Conservation (phyloP, 2,888 invertebrate species). For the Cheilosia vernalis region DNA sequence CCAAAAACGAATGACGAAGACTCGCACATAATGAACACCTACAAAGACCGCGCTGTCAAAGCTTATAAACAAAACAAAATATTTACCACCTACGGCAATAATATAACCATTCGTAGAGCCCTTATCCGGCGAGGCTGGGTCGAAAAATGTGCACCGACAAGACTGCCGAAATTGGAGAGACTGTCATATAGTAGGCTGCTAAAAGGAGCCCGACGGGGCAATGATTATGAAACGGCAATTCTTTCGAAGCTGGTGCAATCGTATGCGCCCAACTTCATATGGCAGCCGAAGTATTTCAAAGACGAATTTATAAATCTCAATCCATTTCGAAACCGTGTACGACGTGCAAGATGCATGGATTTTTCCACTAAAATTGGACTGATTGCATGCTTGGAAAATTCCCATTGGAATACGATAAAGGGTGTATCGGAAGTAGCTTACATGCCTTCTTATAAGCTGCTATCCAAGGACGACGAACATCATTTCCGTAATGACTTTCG, state of each 20-base stretch:
- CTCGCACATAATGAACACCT: neutral
- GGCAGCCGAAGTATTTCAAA: conserved; percentile 85
- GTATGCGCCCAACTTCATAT: conserved; percentile 88
- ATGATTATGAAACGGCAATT: conserved; percentile 82
- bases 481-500: conserved; percentile 86
- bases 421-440: conserved; percentile 84
- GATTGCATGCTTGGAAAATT: conserved; percentile 80
- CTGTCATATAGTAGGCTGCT: conserved; percentile 79
- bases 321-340: conserved; percentile 80
- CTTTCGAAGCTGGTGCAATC: conserved; percentile 86
- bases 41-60: conserved; percentile 77
- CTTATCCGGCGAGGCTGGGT: conserved; percentile 89
- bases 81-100: conserved; percentile 81
- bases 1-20: conserved; percentile 5
- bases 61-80: conserved; percentile 81
- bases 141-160: conserved; percentile 86
- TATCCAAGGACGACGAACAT: conserved; percentile 78
- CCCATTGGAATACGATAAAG: conserved; percentile 80
- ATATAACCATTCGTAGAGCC: conserved; percentile 82
- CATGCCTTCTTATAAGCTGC: conserved; percentile 86
- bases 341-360: conserved; percentile 79
- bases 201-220: conserved; percentile 79
- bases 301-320: conserved; percentile 78
- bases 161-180: conserved; percentile 79
- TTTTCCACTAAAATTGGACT: conserved; percentile 85